Percentiles rank a stretch among this genome's conserved stretches.
phyloP scores from a whole-genome alignment of 2,888 invertebrate species.

The Lucinisca nassula region DNA sequence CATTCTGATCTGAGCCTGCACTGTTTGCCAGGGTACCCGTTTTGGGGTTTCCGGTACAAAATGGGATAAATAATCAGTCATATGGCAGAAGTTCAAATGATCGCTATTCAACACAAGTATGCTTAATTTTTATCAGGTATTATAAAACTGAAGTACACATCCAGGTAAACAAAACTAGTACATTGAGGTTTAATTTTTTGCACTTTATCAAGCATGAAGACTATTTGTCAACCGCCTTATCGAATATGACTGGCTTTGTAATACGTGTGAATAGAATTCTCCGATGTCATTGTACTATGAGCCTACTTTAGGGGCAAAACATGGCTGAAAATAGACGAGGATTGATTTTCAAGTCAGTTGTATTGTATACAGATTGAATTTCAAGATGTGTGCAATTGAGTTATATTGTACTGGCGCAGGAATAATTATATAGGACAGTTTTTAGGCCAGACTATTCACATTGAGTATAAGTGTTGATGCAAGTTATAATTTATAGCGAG shows the following conservation, averaged over 20 bases:
- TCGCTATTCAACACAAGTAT: not conserved
- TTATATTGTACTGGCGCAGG: not conserved
- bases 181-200: not conserved
- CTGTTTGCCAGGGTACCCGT: too few species aligned
- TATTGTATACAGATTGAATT: not conserved
- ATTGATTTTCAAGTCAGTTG: conserved; percentile 1
- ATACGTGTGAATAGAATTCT: conserved; percentile 5
- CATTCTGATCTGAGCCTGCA: too few species aligned
- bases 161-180: not conserved
- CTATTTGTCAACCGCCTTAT: not conserved
- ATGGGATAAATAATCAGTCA: not conserved
- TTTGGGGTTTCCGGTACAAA: too few species aligned
- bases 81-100: not conserved
- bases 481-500: not conserved
- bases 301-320: conserved; percentile 11
- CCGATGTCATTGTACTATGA: not conserved
- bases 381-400: conserved; percentile 1
- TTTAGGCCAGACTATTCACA: not conserved
- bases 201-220: not conserved
- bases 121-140: not conserved
- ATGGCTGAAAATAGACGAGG: not conserved
- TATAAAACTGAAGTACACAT: not conserved
- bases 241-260: not conserved
- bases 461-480: not conserved
- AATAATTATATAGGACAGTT: not conserved